Evolutionary conservation across 2,888 invertebrate species (phyloP).

Genomic region (Notocelia uddmanniana): DNA sequence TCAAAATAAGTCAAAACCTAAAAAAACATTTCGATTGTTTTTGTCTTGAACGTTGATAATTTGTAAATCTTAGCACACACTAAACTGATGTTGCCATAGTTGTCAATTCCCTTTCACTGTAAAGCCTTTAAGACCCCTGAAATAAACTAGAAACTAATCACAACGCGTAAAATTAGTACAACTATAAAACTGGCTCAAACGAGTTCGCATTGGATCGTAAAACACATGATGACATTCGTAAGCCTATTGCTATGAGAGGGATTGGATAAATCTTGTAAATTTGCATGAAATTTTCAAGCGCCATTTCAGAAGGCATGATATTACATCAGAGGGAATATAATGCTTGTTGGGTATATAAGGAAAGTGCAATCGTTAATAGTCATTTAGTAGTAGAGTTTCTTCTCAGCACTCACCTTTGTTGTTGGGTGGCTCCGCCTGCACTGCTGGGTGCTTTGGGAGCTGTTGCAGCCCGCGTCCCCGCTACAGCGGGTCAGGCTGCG

Average conservation of each 20-base stretch:
- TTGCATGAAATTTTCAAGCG: constrained; percentile 6
- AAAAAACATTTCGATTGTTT: no score
- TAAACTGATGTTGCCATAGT: neutral
- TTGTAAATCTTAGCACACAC: no score
- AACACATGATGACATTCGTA: constrained; percentile 70
- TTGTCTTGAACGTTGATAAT: no score
- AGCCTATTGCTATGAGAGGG: constrained; percentile 62
- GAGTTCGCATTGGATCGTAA: constrained; percentile 59
- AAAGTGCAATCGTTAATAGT: neutral
- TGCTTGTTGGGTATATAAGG: neutral
- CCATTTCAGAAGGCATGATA: neutral
- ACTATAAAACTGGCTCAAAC: constrained; percentile 64
- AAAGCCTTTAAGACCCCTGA: neutral
- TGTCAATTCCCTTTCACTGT: neutral
- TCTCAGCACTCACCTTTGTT: no score
- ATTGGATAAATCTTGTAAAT: constrained; percentile 34
- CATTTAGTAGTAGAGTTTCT: neutral
- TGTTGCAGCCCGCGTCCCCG: no score
- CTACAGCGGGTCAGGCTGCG: no score
- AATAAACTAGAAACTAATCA: constrained; percentile 60
- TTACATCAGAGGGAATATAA: neutral
- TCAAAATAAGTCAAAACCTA: no score
- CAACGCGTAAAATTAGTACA: constrained; percentile 65
- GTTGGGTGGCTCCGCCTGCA: no score
- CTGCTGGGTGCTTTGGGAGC: no score